Conservation (phyloP, 2,797 vertebrate species). For the Siniperca undulata region DNA sequence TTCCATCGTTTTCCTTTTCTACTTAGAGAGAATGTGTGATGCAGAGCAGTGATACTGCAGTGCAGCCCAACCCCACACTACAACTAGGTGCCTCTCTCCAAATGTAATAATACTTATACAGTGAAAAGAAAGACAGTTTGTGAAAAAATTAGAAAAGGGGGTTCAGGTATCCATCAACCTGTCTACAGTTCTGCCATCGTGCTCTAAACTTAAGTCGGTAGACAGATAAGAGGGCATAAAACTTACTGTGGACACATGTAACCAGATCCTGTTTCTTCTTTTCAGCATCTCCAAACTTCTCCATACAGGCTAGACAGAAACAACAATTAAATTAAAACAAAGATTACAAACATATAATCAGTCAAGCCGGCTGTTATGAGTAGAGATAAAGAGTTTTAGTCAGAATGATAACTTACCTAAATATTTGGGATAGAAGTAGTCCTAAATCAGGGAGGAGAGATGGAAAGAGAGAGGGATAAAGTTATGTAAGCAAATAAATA, state of each 20-base stretch:
- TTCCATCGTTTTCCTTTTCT: slow-evolving; percentile 6
- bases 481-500: slow-evolving; percentile 11
- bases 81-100: slow-evolving; percentile 31
- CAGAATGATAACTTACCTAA: slow-evolving; percentile 87
- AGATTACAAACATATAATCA: slow-evolving; percentile 33
- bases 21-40: slow-evolving; percentile 35
- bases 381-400: slow-evolving; percentile 23
- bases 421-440: slow-evolving; percentile 97
- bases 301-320: slow-evolving; percentile 87
- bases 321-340: slow-evolving; percentile 21
- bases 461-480: slow-evolving; percentile 33
- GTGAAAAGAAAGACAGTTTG: slow-evolving; percentile 2
- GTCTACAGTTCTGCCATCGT: background rate
- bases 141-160: background rate
- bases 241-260: slow-evolving; percentile 97
- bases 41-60: slow-evolving; percentile 76
- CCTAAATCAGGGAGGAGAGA: slow-evolving; percentile 80
- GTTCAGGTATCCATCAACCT: background rate
- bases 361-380: background rate
- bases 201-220: background rate
- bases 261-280: slow-evolving; percentile 89
- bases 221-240: slow-evolving; percentile 10
- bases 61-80: slow-evolving; percentile 68
- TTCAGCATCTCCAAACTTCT: slow-evolving; percentile 87
- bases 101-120: slow-evolving; percentile 29